Evolutionary conservation across 2,888 invertebrate genomes (phyloP).

Genomic region (Andrena bicolor): DNA sequence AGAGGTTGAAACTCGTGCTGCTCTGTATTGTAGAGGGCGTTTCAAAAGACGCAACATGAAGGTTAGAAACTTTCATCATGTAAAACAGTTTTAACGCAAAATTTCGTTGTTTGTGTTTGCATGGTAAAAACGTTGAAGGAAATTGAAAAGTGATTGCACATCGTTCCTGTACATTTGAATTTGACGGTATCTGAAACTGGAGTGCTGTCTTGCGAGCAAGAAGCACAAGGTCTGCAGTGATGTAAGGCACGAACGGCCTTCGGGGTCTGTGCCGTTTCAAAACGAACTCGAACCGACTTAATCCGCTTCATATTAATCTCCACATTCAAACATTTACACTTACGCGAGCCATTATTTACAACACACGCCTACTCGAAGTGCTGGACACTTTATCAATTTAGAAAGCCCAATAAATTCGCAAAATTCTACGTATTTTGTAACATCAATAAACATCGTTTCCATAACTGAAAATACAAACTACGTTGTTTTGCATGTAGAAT

Average conservation of each 20-base stretch:
- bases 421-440: too few species aligned
- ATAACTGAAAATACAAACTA: too few species aligned
- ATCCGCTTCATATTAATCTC: conserved; percentile 37
- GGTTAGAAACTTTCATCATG: background rate
- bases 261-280: conserved; percentile 30
- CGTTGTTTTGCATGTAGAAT: too few species aligned
- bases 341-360: background rate
- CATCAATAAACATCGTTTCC: too few species aligned
- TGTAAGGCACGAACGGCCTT: conserved; percentile 49
- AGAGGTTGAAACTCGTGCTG: background rate
- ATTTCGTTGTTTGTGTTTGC: too few species aligned
- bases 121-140: background rate
- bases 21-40: background rate
- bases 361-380: background rate
- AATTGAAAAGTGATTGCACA: background rate
- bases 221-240: conserved; percentile 56
- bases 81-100: background rate
- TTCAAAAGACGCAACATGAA: background rate
- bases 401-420: too few species aligned
- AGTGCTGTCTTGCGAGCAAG: conserved; percentile 28
- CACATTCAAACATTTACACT: background rate
- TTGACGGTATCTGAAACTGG: conserved; percentile 20
- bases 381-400: too few species aligned
- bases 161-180: background rate
- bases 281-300: conserved; percentile 41